phyloP scores from a whole-genome alignment of 2,113 vertebrate genomes.

The Corythornis madagascariensis region DNA sequence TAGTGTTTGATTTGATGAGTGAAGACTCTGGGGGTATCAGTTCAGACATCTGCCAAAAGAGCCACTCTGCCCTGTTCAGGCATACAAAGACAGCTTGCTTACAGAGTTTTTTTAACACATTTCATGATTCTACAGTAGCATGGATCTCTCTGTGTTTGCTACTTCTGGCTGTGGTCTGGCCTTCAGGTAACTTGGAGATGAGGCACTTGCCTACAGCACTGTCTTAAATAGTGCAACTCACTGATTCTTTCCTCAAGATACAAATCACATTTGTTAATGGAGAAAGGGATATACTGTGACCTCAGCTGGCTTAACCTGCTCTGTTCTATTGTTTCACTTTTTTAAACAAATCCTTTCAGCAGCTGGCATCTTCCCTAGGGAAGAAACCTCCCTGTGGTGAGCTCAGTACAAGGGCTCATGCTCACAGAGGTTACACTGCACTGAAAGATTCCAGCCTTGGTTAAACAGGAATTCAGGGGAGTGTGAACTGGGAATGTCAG shows the following conservation, averaged over 20 bases:
- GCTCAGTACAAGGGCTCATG: not conserved
- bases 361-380: not conserved
- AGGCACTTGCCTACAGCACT: not conserved
- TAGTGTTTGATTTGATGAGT: not conserved
- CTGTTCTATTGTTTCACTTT: not conserved
- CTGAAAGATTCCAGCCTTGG: not conserved
- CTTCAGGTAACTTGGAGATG: not conserved
- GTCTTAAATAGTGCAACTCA: not conserved
- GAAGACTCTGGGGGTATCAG: not conserved
- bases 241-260: not conserved
- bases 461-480: not conserved
- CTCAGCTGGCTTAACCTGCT: not conserved
- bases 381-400: not conserved
- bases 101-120: not conserved
- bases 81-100: not conserved
- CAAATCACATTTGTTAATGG: not conserved
- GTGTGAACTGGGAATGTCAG: not conserved
- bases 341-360: slow-evolving; percentile 4
- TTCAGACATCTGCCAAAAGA: not conserved
- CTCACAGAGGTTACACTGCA: not conserved
- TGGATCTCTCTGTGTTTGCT: not conserved
- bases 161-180: not conserved
- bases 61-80: not conserved
- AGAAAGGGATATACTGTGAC: not conserved
- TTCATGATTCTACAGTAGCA: not conserved